Base-by-base conservation (phyloP, 2,113 vertebrate genomes). In the Spea multiplicata region DNA sequence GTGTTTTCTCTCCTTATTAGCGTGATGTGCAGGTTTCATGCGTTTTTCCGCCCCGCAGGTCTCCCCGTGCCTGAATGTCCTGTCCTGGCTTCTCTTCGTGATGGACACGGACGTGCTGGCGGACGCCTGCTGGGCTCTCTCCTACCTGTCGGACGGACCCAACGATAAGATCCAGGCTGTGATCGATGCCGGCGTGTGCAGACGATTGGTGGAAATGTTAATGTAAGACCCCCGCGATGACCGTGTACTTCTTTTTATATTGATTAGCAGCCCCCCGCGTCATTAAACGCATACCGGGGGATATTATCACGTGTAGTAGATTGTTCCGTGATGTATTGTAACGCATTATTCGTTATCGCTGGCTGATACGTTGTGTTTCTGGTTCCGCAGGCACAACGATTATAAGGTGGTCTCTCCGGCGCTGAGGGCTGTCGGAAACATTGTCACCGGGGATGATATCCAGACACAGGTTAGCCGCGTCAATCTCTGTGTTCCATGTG, bases 141-240 rank as follows among this genome's bases (percentile, higher is more conserved):
- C 96, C 3, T 99, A 99, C 87, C 87, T 99, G 73, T 99, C 97
- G 50, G 97, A 99, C 81, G 97, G 97, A 52, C 96, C 97, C 75
- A 99, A 98, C 82, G 97, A 99, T 88, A 99, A 99, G 92, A 99
- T 99, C 87, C 97, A 99, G 89, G 95, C 97, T 62, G 97, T 99
- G 80, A 99, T 99, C 75, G 97, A 99, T 89, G 96, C 97, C 3
- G 97, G 97, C 85, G 97, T 99, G 62, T 99, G 97, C 87, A 93
- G 97, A 84, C 94, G 97, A 88, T 93, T 99, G 82, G 97, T 99
- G 86, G 97, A 99, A 81, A 85, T 99, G 73, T 89, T 99, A 50
- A 94, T 98, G 97, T 98, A 93, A 96, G 96, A 80, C 82, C 68
- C 67, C 2, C 1, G 4, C 30, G 13, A 47, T 30, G 4, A 12